A percentile compares a stretch with the other conserved stretches of the same genome.
Conservation (phyloP, 2,113 vertebrate genomes). For the Sisor rabdophorus region DNA sequence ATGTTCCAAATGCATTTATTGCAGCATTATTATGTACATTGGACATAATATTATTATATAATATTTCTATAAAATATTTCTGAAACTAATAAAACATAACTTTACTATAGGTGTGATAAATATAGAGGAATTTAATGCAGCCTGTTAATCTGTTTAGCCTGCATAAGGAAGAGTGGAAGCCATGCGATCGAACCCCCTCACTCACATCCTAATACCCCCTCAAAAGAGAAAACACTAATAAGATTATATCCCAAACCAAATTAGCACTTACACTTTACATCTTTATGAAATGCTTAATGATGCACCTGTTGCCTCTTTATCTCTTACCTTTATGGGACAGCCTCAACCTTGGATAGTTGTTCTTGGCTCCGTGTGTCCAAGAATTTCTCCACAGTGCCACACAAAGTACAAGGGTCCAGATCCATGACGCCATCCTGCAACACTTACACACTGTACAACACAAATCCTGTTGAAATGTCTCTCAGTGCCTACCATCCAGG, state of each 20-base stretch:
- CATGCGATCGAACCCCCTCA: constrained; percentile 9
- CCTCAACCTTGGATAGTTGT: constrained; percentile 72
- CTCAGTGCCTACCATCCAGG: constrained; percentile 16
- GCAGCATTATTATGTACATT: not conserved
- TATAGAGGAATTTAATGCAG: not conserved
- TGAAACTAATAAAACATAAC: not conserved
- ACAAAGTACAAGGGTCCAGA: constrained; percentile 60
- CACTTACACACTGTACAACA: not conserved
- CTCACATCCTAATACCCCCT: constrained; percentile 15
- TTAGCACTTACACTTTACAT: not conserved
- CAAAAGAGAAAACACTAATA: not conserved
- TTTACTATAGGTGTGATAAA: not conserved
- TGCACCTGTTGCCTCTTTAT: constrained; percentile 65
- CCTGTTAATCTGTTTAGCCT: constrained; percentile 29
- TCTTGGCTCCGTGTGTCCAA: constrained; percentile 56
- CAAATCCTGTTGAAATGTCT: constrained; percentile 1
- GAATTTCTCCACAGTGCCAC: constrained; percentile 54
- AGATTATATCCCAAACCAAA: not conserved
- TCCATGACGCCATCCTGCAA: constrained; percentile 39
- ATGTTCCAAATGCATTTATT: not conserved
- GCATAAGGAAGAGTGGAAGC: constrained; percentile 11
- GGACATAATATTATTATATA: no score
- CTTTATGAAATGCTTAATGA: not conserved
- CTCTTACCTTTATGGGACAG: constrained; percentile 83
- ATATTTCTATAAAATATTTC: not conserved